These are phyloP conservation scores for Lasaia peninsularis DNA, from an alignment of 1,140 invertebrate genomes.

Conservation along the genomic window DNA sequence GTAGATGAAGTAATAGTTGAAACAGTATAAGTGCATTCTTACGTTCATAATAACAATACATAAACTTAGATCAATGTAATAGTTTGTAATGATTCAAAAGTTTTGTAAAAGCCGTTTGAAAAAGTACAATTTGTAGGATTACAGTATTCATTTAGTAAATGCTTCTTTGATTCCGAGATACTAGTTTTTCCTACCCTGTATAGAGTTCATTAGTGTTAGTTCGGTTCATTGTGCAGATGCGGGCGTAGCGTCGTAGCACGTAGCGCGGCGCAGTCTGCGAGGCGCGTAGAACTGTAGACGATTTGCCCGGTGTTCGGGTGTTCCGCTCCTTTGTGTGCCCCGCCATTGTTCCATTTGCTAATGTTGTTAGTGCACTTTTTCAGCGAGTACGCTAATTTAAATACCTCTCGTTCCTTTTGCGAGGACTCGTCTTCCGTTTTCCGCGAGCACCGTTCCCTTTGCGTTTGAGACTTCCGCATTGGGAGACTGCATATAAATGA, in stretches of 20 bases:
- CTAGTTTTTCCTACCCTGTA: slow-evolving; percentile 27
- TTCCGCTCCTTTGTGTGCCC: slow-evolving; percentile 61
- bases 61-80: too few species aligned
- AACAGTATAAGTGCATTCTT: too few species aligned
- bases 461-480: slow-evolving; percentile 67
- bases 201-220: slow-evolving; percentile 38
- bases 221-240: slow-evolving; percentile 32
- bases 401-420: slow-evolving; percentile 73
- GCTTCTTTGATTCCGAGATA: slow-evolving; percentile 28
- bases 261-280: slow-evolving; percentile 25
- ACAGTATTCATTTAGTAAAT: slow-evolving; percentile 15
- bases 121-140: background rate
- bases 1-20: too few species aligned
- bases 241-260: slow-evolving; percentile 26
- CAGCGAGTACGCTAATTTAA: slow-evolving; percentile 74
- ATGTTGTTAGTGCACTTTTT: slow-evolving; percentile 77
- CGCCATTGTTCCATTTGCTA: slow-evolving; percentile 71
- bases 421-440: slow-evolving; percentile 72
- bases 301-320: slow-evolving; percentile 35
- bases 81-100: too few species aligned
- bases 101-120: background rate
- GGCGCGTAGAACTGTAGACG: slow-evolving; percentile 26
- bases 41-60: too few species aligned
- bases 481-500: slow-evolving; percentile 76
- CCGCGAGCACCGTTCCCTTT: slow-evolving; percentile 66